A percentile compares a stretch with the other conserved stretches of the same genome.
Conservation (phyloP, 2,797 vertebrate species). For the Karalla daura region DNA sequence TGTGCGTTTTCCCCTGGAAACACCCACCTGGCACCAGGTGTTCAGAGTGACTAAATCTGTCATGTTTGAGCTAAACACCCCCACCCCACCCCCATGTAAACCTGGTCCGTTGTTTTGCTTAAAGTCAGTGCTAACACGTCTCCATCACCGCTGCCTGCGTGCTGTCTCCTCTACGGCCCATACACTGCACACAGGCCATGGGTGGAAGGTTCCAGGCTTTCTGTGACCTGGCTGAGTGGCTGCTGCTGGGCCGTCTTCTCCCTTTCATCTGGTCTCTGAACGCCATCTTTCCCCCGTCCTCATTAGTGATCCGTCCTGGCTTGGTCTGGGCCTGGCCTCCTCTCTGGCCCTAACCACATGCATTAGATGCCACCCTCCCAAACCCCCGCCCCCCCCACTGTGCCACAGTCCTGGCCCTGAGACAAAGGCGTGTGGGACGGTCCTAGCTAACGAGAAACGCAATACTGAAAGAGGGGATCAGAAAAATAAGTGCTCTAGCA, state of each 20-base stretch:
- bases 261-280: slow-evolving; percentile 31
- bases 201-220: not conserved
- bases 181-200: slow-evolving; percentile 42
- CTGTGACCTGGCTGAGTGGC: slow-evolving; percentile 40
- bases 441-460: slow-evolving; percentile 72
- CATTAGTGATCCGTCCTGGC: slow-evolving; percentile 40
- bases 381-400: too few relatives aligned
- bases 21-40: slow-evolving; percentile 58
- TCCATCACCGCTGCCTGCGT: slow-evolving; percentile 48
- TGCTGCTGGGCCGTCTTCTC: slow-evolving; percentile 32
- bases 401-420: slow-evolving; percentile 49
- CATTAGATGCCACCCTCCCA: slow-evolving; percentile 36
- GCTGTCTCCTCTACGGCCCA: slow-evolving; percentile 61
- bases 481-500: slow-evolving; percentile 81
- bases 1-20: slow-evolving; percentile 54
- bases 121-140: slow-evolving; percentile 32
- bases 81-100: slow-evolving; percentile 57
- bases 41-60: slow-evolving; percentile 63
- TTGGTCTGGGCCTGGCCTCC: slow-evolving; percentile 21
- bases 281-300: slow-evolving; percentile 32
- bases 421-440: slow-evolving; percentile 63
- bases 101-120: slow-evolving; percentile 30
- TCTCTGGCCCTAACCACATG: slow-evolving; percentile 40
- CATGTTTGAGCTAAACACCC: slow-evolving; percentile 49
- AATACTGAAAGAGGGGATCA: slow-evolving; percentile 72